phyloP scores from a whole-genome alignment of 2,797 vertebrate genomes.

The Avahi laniger region DNA sequence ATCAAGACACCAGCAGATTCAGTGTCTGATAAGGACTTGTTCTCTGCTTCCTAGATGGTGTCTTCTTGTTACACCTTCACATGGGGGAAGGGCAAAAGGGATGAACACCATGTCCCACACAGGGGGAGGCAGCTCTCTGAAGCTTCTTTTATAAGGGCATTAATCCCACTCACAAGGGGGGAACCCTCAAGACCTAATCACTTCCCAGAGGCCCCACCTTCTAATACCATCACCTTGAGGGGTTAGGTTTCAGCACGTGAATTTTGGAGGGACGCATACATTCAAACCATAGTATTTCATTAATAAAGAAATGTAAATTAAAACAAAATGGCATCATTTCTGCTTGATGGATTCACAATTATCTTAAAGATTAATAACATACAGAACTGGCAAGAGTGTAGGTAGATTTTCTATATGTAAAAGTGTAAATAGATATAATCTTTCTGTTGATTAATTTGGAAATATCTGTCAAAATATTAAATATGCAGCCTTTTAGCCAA shows the following conservation, averaged over 20 bases:
- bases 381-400: neutral
- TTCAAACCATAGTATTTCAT: neutral
- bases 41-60: neutral
- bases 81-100: neutral
- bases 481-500: neutral
- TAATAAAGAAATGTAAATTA: neutral
- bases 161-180: neutral
- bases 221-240: neutral
- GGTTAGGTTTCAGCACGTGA: neutral
- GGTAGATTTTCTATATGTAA: neutral
- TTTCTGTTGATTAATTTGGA: neutral
- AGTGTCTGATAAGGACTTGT: neutral
- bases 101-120: neutral
- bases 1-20: neutral
- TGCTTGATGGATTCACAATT: neutral
- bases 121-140: neutral
- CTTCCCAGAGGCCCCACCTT: neutral
- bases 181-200: no score
- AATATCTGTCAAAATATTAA: slow-evolving; percentile 11
- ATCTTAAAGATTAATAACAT: neutral
- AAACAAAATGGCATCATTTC: neutral
- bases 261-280: neutral
- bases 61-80: neutral
- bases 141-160: neutral
- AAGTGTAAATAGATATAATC: neutral